phyloP scores from a whole-genome alignment of 2,888 invertebrate genomes.

The Pheosia gnoma region DNA sequence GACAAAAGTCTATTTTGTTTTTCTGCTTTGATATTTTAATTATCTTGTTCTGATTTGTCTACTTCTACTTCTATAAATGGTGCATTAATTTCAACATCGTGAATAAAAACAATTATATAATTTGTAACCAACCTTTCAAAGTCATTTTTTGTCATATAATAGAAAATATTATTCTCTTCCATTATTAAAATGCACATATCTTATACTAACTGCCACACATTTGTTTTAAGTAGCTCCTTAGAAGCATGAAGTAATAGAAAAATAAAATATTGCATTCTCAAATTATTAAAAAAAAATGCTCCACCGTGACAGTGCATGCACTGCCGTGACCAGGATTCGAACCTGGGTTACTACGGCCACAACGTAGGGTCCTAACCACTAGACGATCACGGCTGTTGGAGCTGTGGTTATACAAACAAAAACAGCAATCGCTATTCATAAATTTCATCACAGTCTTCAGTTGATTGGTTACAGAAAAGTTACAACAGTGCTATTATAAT shows the following conservation, averaged over 20 bases:
- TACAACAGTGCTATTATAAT: not conserved
- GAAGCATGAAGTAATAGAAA: too few relatives aligned
- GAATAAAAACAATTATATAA: not conserved
- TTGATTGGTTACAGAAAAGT: not conserved
- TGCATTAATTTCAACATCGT: too few relatives aligned
- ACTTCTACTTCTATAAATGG: not conserved
- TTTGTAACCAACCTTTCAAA: not conserved
- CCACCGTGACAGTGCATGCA: slow-evolving; percentile 54
- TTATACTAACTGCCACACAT: too few relatives aligned
- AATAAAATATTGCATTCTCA: too few relatives aligned
- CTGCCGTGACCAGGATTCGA: slow-evolving; percentile 89
- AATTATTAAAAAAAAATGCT: slow-evolving; percentile 19
- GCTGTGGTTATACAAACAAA: slow-evolving; percentile 42
- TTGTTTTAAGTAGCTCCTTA: too few relatives aligned
- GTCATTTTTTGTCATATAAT: not conserved
- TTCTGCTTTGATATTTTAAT: too few relatives aligned
- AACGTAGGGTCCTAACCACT: slow-evolving; percentile 90
- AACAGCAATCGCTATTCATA: slow-evolving; percentile 10
- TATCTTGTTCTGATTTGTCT: not conserved
- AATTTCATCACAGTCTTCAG: not conserved
- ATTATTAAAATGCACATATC: too few relatives aligned
- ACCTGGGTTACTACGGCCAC: slow-evolving; percentile 88
- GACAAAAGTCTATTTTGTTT: too few relatives aligned
- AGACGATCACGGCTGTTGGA: slow-evolving; percentile 83
- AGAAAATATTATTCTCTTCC: too few relatives aligned